Evolutionary conservation across 2,113 vertebrate species (phyloP), one percentile per base, ranked within the genome.

Genomic region (Oenanthe melanoleuca): DNA sequence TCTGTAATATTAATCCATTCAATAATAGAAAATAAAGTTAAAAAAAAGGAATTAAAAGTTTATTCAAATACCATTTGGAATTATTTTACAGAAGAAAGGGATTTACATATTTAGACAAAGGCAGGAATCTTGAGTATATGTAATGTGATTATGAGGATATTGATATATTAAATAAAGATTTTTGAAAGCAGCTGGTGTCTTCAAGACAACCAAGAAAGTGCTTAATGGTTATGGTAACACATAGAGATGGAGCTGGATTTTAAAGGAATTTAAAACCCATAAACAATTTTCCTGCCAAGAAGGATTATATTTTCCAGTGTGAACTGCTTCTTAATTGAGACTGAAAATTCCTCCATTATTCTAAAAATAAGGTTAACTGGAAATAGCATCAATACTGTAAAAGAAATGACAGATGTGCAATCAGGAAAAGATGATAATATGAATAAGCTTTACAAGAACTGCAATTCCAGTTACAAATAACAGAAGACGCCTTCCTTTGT

Each of bases 301-400:
- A 84, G 72, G 53, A 85, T 94, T 94, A 49, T 33, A 63, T 84
- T 97, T 95, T 95, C 71, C 53, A 86, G 11, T 57, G 20, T 84
- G 65, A 96, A 74, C 66, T 56, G 26, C 73, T 97, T 86, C 91
- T 92, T 83, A 87, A 85, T 29, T 67, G 29, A 81, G 79, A 80
- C 61, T 74, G 60, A 88, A 89, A 92, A 88, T 79, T 78, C 56
- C 52, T 93, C 78, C 29, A 79, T 94, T 97, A 75, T 92, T 96
- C 93, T 94, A 95, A 96, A 97, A 94, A 92, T 94, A 93, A 84
- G 31, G 45, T 94, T 89, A 89, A 66, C 71, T 91, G 80, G 44
- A 95, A 91, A 96, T 91, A 95, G 60, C 38, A 69, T 71, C 45
- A 83, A 65, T 75, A 73, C 75, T 87, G 52, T 57, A 88, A 79